phyloP scores from a whole-genome alignment of 1,140 invertebrate species.

The Anastatus disparis region DNA sequence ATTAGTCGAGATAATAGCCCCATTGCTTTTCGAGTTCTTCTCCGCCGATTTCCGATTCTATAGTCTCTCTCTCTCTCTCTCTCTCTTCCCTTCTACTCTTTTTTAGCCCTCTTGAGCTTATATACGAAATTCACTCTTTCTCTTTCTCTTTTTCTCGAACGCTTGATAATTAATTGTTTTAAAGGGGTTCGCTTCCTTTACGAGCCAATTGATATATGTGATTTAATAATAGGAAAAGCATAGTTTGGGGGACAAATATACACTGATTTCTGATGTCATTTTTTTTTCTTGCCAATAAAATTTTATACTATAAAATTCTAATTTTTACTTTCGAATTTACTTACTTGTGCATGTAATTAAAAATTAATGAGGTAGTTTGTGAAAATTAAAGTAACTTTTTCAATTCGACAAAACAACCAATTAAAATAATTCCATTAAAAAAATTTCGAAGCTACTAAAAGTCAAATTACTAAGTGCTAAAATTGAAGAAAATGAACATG shows the following conservation, averaged over 20 bases:
- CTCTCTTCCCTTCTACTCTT: neutral
- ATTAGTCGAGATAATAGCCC: constrained; percentile 37
- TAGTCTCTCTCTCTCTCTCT: neutral
- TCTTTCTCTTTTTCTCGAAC: neutral
- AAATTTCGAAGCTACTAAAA: too few species aligned
- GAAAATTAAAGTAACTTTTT: too few species aligned
- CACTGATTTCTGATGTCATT: neutral
- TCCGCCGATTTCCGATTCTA: constrained; percentile 39
- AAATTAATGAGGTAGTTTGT: too few species aligned
- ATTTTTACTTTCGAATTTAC: too few species aligned
- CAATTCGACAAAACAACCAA: too few species aligned
- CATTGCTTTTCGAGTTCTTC: constrained; percentile 40
- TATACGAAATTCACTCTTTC: too few species aligned
- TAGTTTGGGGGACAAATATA: constrained; percentile 5
- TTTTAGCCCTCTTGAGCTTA: too few species aligned
- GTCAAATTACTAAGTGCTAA: neutral
- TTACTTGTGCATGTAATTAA: too few species aligned
- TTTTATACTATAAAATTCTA: too few species aligned
- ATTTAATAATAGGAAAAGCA: constrained; percentile 32
- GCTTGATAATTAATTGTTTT: constrained; percentile 50
- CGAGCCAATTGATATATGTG: constrained; percentile 45
- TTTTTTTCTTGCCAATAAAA: too few species aligned
- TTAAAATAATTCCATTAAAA: too few species aligned
- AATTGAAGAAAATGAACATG: constrained; percentile 4
- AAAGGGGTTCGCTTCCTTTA: constrained; percentile 47